These are phyloP conservation scores for Hydrophis major DNA, from an alignment of 2,797 vertebrate genomes.

Conservation along the genomic window DNA sequence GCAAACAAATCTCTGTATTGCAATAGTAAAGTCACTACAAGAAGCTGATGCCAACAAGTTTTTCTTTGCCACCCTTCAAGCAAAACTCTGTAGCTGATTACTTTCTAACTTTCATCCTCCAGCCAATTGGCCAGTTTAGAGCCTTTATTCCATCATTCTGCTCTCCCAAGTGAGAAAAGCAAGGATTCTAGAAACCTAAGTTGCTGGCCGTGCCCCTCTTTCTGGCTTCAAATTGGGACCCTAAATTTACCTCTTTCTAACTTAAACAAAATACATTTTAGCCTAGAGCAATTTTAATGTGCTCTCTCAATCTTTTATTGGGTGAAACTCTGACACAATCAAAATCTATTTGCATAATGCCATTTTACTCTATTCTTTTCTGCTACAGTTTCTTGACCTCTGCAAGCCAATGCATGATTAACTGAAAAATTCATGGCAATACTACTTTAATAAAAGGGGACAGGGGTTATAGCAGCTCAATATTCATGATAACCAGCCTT, in stretches of 20 bases:
- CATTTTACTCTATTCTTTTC: conserved; percentile 69
- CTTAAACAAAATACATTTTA: neutral
- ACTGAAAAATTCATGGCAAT: conserved; percentile 80
- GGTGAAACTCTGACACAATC: conserved; percentile 39
- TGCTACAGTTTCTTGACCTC: conserved; percentile 77
- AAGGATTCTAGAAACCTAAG: no score
- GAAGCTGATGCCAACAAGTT: neutral
- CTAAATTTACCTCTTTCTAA: neutral
- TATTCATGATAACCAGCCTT: conserved; percentile 89
- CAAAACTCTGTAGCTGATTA: neutral
- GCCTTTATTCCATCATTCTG: neutral
- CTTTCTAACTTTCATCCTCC: neutral
- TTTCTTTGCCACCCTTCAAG: neutral
- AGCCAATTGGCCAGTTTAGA: neutral
- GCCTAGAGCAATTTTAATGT: neutral
- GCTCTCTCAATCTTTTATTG: conserved; percentile 11
- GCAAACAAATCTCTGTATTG: neutral
- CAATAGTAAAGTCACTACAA: neutral
- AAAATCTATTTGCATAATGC: conserved; percentile 68
- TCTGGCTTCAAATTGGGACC: neutral
- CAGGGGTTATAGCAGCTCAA: conserved; percentile 96
- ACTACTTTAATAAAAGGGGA: conserved; percentile 86
- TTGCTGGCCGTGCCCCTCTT: neutral
- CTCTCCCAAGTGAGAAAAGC: neutral
- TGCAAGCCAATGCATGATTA: conserved; percentile 80